Conservation (phyloP, 2,888 invertebrate genomes). For the Patella ulyssiponensis region DNA sequence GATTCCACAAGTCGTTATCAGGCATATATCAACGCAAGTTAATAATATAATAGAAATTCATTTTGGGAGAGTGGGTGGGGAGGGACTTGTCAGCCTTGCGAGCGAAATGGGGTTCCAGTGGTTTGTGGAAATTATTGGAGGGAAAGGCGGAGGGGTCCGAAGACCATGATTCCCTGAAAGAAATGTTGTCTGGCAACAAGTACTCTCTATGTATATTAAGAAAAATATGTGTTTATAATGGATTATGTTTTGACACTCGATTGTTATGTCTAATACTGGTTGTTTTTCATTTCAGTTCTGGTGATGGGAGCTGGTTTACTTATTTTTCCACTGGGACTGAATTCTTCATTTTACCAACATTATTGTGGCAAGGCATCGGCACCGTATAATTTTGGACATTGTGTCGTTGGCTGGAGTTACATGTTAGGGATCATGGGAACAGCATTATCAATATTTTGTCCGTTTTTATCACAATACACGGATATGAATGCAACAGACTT, state of each 20-base stretch:
- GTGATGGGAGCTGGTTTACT: constrained; percentile 71
- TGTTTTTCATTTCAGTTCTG: constrained; percentile 68
- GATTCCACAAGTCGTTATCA: too few relatives aligned
- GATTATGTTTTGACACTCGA: background rate
- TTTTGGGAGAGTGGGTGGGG: too few relatives aligned
- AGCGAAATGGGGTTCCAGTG: too few relatives aligned
- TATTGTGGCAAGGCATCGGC: constrained; percentile 66
- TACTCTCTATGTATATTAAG: too few relatives aligned
- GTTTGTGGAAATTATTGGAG: too few relatives aligned
- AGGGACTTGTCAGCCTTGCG: too few relatives aligned
- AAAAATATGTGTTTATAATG: too few relatives aligned
- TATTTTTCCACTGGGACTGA: constrained; percentile 72
- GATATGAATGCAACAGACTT: constrained; percentile 41
- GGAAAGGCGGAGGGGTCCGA: too few relatives aligned
- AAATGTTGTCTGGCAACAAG: too few relatives aligned
- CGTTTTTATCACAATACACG: constrained; percentile 66
- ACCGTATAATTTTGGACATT: constrained; percentile 67
- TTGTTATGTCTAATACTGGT: constrained; percentile 10
- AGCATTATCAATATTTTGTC: constrained; percentile 72
- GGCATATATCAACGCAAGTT: too few relatives aligned
- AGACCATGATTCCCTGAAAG: too few relatives aligned
- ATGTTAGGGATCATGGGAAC: constrained; percentile 72
- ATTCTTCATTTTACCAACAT: constrained; percentile 69
- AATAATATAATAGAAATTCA: too few relatives aligned
- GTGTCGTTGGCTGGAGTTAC: constrained; percentile 73